These are phyloP conservation scores for Amazona guildingii DNA, from an alignment of 2,113 vertebrate genomes.

Conservation along the genomic window DNA sequence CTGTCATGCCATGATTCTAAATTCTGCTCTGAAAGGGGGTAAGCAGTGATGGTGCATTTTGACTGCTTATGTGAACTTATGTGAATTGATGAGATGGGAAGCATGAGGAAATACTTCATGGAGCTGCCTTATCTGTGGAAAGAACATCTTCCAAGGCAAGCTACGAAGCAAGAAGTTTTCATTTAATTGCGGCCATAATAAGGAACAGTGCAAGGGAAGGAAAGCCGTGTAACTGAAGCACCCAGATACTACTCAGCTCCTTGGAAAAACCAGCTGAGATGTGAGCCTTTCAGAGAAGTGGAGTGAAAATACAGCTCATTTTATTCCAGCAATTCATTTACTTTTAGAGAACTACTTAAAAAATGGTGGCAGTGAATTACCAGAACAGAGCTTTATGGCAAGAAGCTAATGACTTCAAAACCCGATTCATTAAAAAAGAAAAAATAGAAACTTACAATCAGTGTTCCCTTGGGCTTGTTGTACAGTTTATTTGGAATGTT, in stretches of 20 bases:
- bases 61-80: background rate
- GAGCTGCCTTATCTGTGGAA: background rate
- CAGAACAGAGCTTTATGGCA: background rate
- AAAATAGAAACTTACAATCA: background rate
- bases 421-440: background rate
- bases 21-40: background rate
- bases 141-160: background rate
- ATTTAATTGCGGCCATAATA: background rate
- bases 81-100: background rate
- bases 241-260: background rate
- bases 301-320: background rate
- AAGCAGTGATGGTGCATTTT: background rate
- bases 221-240: background rate
- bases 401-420: background rate
- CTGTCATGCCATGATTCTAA: background rate
- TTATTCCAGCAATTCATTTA: background rate
- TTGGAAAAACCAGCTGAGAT: background rate
- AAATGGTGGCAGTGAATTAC: background rate
- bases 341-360: background rate
- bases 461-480: background rate
- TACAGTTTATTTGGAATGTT: background rate
- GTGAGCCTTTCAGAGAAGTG: background rate
- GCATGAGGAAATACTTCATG: fast-evolving
- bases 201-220: background rate
- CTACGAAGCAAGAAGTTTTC: background rate